A percentile compares a stretch with the other conserved stretches of the same genome.
Conservation (phyloP, 2,113 vertebrate species). For the Odocoileus virginianus region DNA sequence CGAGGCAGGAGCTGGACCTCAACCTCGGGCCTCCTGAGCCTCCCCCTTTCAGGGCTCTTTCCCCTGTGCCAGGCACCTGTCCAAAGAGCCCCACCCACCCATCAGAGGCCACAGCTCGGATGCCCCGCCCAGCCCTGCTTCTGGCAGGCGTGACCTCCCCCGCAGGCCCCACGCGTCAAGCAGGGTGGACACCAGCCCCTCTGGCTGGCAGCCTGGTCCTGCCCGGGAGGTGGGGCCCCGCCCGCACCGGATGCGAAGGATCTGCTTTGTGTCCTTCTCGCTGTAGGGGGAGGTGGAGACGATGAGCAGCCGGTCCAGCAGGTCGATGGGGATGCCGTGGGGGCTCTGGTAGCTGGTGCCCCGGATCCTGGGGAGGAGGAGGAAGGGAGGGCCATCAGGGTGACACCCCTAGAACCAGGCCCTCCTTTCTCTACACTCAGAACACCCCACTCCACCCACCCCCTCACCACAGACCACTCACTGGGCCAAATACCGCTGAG, state of each 20-base stretch:
- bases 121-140: not conserved
- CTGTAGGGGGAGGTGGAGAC: slow-evolving; percentile 92
- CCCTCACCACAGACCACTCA: not conserved
- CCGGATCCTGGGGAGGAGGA: slow-evolving; percentile 82
- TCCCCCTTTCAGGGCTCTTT: too few relatives aligned
- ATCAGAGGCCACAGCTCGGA: too few relatives aligned
- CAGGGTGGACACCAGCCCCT: not conserved
- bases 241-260: slow-evolving; percentile 90
- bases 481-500: not conserved
- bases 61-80: not conserved
- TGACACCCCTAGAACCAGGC: rapidly evolving
- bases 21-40: not conserved
- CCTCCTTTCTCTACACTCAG: not conserved
- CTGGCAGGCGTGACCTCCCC: not conserved
- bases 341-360: slow-evolving; percentile 95
- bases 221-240: not conserved
- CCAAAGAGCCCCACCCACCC: rapidly evolving
- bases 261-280: slow-evolving; percentile 93
- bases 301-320: slow-evolving; percentile 92
- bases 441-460: not conserved
- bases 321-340: slow-evolving; percentile 92
- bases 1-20: not conserved
- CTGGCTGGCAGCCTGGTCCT: not conserved
- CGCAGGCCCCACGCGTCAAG: not conserved
- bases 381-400: not conserved